Conservation (phyloP, 2,888 invertebrate genomes). For the Rotaria macrura region DNA sequence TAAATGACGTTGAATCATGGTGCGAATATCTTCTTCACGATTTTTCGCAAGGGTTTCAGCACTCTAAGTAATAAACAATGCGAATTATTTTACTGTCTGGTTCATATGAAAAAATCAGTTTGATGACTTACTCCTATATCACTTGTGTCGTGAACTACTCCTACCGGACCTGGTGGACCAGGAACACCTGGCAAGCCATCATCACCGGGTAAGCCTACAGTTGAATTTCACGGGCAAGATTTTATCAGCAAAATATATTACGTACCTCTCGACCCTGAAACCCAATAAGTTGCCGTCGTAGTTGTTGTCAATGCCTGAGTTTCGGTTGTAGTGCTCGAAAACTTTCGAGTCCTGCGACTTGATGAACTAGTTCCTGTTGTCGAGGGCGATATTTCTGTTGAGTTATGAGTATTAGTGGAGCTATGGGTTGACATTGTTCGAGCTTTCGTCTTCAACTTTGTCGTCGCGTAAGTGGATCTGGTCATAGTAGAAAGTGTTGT, state of each 20-base stretch:
- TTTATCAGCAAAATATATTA: too few species aligned
- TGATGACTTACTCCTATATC: background rate
- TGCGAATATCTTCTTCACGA: slow-evolving; percentile 1
- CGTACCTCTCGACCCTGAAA: background rate
- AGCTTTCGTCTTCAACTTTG: too few species aligned
- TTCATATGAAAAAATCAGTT: background rate
- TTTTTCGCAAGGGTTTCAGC: background rate
- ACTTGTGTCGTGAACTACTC: background rate
- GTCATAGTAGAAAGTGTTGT: too few species aligned
- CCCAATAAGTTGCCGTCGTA: background rate
- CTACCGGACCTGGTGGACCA: background rate
- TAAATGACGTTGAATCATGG: background rate
- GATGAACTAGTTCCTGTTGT: background rate
- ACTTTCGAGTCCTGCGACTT: background rate
- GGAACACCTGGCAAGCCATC: background rate
- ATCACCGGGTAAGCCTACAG: background rate
- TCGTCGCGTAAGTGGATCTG: too few species aligned
- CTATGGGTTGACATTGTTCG: too few species aligned
- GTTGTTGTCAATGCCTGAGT: background rate
- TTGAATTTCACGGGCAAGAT: too few species aligned
- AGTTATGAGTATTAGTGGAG: too few species aligned
- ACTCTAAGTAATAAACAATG: background rate
- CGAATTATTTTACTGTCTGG: background rate
- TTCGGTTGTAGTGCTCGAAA: background rate
- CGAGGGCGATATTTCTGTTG: too few species aligned